Percentiles rank a stretch among this genome's conserved stretches.
Evolutionary conservation across 2,888 invertebrate genomes (phyloP).

Genomic region (Zele albiditarsus): DNA sequence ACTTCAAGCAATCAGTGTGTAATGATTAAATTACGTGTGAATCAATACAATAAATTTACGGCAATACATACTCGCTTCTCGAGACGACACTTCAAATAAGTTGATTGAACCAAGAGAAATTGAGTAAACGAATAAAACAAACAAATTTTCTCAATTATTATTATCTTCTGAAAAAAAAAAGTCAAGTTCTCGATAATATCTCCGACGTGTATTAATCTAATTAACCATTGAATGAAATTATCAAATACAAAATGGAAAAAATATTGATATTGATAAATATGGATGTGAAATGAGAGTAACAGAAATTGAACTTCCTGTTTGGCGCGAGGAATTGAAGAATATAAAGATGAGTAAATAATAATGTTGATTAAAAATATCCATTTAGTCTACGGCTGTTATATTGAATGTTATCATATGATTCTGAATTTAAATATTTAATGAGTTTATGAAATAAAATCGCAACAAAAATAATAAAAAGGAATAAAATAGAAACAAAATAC

Average conservation of each 20-base stretch:
- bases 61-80: conserved; percentile 4
- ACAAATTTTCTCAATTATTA: too few species aligned
- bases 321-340: conserved; percentile 53
- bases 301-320: neutral
- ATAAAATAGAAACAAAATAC: conserved; percentile 54
- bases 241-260: neutral
- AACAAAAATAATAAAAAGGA: conserved; percentile 28
- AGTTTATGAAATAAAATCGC: conserved; percentile 40
- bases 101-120: neutral
- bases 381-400: conserved; percentile 43
- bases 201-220: neutral
- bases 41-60: conserved; percentile 19
- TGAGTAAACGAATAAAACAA: neutral
- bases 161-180: neutral
- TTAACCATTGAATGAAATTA: neutral
- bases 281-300: neutral
- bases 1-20: neutral
- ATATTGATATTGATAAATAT: neutral
- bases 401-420: conserved; percentile 55
- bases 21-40: conserved; percentile 16
- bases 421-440: conserved; percentile 54
- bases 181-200: neutral
- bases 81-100: conserved; percentile 2
- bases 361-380: conserved; percentile 41
- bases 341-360: conserved; percentile 45